phyloP scores from a whole-genome alignment of 2,113 vertebrate species.

The Dermatemys mawii region DNA sequence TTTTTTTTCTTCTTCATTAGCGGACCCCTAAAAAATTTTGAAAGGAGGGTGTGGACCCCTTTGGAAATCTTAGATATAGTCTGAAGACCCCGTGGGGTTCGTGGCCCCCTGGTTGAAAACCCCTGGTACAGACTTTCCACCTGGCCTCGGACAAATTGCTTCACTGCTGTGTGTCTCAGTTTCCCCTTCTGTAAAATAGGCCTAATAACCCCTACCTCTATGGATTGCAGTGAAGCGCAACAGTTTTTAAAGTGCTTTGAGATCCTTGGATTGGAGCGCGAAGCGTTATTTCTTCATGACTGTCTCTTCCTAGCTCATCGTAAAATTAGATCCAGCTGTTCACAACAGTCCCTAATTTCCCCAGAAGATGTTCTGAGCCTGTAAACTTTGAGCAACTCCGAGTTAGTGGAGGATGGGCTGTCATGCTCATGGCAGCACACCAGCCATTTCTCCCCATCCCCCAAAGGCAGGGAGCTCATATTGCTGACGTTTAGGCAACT shows the following conservation, averaged over 20 bases:
- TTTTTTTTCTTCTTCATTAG: background rate
- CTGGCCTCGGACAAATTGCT: background rate
- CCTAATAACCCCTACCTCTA: background rate
- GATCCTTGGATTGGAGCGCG: conserved; percentile 61
- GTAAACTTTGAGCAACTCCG: conserved; percentile 55
- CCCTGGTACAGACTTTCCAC: background rate
- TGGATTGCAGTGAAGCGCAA: background rate
- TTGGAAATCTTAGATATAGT: background rate
- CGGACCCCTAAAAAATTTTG: background rate
- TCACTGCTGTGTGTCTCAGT: background rate
- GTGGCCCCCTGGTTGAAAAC: background rate
- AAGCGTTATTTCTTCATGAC: conserved; percentile 67
- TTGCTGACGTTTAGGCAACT: background rate
- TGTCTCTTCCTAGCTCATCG: conserved; percentile 73
- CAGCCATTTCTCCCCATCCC: conserved; percentile 51
- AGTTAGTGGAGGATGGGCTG: conserved; percentile 74
- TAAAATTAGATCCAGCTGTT: conserved; percentile 78
- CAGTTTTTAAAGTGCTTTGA: background rate
- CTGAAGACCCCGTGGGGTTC: background rate
- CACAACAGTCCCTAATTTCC: conserved; percentile 74
- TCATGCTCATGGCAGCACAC: conserved; percentile 68
- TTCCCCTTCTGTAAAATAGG: background rate
- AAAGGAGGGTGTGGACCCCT: background rate
- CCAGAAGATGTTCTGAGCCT: conserved; percentile 75
- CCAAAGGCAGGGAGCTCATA: conserved; percentile 58